Evolutionary conservation across 2,113 vertebrate species (phyloP), one percentile per base, ranked within the genome.

Genomic region (Ellobius talpinus): DNA sequence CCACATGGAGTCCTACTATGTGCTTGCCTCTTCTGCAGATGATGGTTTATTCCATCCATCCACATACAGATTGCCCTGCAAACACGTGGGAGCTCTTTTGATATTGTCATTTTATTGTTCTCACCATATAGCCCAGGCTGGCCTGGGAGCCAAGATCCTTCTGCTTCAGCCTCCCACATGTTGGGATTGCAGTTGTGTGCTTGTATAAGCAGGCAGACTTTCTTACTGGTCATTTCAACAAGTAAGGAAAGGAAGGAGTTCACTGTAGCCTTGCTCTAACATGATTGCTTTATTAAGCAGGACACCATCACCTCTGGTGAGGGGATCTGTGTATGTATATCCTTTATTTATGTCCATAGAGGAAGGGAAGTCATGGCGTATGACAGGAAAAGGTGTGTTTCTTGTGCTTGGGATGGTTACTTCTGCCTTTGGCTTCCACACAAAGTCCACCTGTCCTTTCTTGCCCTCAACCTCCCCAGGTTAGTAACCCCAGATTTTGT

Each of bases 391-490:
- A 58, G n/a, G 12, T 42, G 12, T 4, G 0, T 79, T 92, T 79
- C 63, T 87, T 8, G 55, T 93, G 61, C 72, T 78, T 52, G 24
- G 9, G 39, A 26, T 88, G 11, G 14, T 70, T 55, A 14, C 23
- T 89, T 55, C 14, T 45, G 23, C 79, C 63, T 74, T 81, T 36
- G 42, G 7, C 17, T 87, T 84, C 45, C 6, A 4, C 61, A 29
- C 11, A 45, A 55, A 63, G 31, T 55, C 89, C 47, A 45, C 21
- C 39, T 95, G 36, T 19, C 21, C 89, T 61, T 91, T 87, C 65
- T 93, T 84, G 31, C 13, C 9, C 82, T 74, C n/a, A 76, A 76
- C 77, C 63, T 65, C 90, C n/a, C 65, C 87, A 76, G 63, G 70
- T 78, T 47, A 85, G 6, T 23, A 77, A 36, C 87, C 50, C 47